phyloP scores from a whole-genome alignment of 2,797 vertebrate genomes.

The Trematomus bernacchii region DNA sequence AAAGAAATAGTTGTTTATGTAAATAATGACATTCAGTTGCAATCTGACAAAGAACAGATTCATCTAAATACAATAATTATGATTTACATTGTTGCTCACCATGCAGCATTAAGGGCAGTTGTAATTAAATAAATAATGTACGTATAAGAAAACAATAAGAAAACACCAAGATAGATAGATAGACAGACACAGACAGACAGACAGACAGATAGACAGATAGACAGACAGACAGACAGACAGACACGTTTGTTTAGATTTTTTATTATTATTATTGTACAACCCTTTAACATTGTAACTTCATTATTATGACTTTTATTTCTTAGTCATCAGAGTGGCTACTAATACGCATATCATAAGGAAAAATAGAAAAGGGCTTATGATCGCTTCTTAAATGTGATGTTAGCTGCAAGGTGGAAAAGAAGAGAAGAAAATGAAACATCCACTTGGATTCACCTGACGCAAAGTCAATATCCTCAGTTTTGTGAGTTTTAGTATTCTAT shows the following conservation, averaged over 20 bases:
- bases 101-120: neutral
- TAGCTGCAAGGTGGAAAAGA: neutral
- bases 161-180: slow-evolving; percentile 42
- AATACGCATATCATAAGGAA: neutral
- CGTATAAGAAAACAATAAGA: neutral
- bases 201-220: slow-evolving; percentile 59
- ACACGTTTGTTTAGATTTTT: slow-evolving; percentile 3
- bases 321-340: neutral
- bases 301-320: neutral
- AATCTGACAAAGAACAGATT: neutral
- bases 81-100: neutral
- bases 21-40: slow-evolving; percentile 8
- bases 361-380: neutral
- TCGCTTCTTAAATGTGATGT: neutral
- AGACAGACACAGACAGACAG: slow-evolving; percentile 32
- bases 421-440: neutral
- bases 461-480: neutral
- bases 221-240: slow-evolving; percentile 53
- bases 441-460: neutral
- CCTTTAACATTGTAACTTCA: neutral
- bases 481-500: neutral
- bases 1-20: slow-evolving; percentile 5
- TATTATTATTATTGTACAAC: too few species aligned
- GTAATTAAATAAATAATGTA: neutral
- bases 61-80: neutral